A percentile compares a stretch with the other conserved stretches of the same genome.
These are phyloP conservation scores for Neostethus bicornis DNA, from an alignment of 2,797 vertebrate genomes.

Conservation along the genomic window DNA sequence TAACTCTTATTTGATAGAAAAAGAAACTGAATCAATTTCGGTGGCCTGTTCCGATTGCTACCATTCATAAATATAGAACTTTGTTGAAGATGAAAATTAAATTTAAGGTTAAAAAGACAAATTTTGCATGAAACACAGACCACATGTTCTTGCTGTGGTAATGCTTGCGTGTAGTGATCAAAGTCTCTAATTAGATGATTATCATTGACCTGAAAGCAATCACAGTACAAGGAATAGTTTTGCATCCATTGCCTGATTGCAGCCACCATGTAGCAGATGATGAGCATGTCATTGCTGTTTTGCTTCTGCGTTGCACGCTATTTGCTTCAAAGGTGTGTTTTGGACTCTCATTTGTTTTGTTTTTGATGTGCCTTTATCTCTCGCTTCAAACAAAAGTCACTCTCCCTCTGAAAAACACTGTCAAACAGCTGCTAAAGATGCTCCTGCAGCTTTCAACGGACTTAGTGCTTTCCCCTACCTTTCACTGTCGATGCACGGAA, in stretches of 20 bases:
- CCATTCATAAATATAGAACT: constrained; percentile 19
- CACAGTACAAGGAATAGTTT: constrained; percentile 20
- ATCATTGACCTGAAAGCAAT: constrained; percentile 15
- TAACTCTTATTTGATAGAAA: not conserved
- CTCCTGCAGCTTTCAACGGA: constrained; percentile 47
- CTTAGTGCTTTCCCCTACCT: constrained; percentile 41
- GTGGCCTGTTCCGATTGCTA: constrained; percentile 19
- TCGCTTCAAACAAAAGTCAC: constrained; percentile 72
- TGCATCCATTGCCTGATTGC: constrained; percentile 26
- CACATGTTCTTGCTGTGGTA: constrained; percentile 6
- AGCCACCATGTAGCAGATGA: constrained; percentile 28
- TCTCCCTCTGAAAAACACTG: constrained; percentile 52
- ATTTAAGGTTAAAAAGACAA: constrained; percentile 4
- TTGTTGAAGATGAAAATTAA: constrained; percentile 22
- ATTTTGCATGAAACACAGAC: constrained; percentile 33
- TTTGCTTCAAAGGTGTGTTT: constrained; percentile 38
- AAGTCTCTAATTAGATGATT: constrained; percentile 10
- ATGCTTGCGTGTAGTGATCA: not conserved
- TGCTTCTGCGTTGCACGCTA: constrained; percentile 64
- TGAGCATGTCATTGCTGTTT: constrained; percentile 38
- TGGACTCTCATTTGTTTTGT: constrained; percentile 48
- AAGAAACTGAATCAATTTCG: constrained; percentile 16
- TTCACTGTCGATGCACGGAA: constrained; percentile 73
- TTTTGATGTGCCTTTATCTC: constrained; percentile 64
- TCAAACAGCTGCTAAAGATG: constrained; percentile 57